phyloP scores from a whole-genome alignment of 2,888 invertebrate species.

The Xestia c-nigrum region DNA sequence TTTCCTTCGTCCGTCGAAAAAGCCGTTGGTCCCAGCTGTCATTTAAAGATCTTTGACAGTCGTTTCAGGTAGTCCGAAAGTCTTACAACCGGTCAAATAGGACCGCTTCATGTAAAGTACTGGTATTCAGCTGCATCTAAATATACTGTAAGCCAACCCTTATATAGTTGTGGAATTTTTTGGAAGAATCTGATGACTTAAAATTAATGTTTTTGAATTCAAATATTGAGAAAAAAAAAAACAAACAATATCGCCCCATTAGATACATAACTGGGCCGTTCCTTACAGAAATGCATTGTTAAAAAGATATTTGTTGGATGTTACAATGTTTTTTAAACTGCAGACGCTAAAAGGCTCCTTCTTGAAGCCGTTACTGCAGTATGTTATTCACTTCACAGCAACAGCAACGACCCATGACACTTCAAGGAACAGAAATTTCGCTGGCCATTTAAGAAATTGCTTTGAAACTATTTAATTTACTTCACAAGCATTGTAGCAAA shows the following conservation, averaged over 20 bases:
- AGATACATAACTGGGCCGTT: neutral
- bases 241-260: neutral
- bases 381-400: slow-evolving; percentile 41
- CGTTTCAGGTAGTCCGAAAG: neutral
- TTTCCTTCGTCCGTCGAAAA: neutral
- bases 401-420: no score
- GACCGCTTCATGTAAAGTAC: neutral
- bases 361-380: slow-evolving; percentile 11
- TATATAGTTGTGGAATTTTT: no score
- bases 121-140: neutral
- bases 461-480: slow-evolving; percentile 4
- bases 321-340: slow-evolving; percentile 17
- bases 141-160: no score
- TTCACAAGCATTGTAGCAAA: neutral
- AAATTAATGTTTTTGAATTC: no score
- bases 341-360: slow-evolving; percentile 6
- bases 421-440: neutral
- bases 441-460: neutral
- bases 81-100: no score
- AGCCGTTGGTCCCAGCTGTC: neutral
- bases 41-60: neutral
- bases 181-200: no score
- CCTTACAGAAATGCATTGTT: neutral
- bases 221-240: neutral
- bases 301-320: slow-evolving; percentile 1